Base-by-base conservation (phyloP, 2,797 vertebrate species). In the Phoebastria nigripes region DNA sequence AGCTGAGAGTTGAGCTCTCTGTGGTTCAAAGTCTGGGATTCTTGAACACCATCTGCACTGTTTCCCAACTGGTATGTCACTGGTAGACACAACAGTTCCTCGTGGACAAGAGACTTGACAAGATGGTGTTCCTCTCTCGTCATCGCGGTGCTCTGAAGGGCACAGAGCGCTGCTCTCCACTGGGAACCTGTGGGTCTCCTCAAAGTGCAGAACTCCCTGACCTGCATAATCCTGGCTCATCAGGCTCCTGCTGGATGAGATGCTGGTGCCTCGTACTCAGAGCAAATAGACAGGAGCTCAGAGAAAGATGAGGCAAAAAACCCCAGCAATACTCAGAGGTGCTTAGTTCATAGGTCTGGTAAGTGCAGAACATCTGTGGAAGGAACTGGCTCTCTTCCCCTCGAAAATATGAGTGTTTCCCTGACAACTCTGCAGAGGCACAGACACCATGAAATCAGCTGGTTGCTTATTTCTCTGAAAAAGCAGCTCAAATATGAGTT, bases 391-490 rank as follows among this genome's bases (percentile, higher is more conserved):
- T 83, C 21, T 65, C 72, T 90, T 93, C n/a, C 21, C 42, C 49
- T 72, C n/a, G 46, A 49, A 90, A 69, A 74, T 69, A 56, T 6
- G 18, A 59, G 19, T 81, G 55, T 91, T 96, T 92, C 89, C 86
- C 56, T 92, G 90, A 84, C 76, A 94, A 78, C 69, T 91, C 82
- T 90, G 73, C 44, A 87, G 93, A 89, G 35, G 44, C 44, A 80
- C 22, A 81, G 56, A 56, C 19, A 59, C 7, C 3, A 10, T 77
- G 47, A 94, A 80, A 85, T 62, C 67, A 91, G 15, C 58, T 65
- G 35, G 24, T 56, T 92, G 33, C n/a, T 90, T 76, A 66, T 87
- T 84, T 76, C 31, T 82, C 49, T 76, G 54, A 72, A 87, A 92
- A 94, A 79, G 21, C 51, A 87, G 35, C 78, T 86, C 46, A 87